A percentile compares a stretch with the other conserved stretches of the same genome.
phyloP scores from a whole-genome alignment of 2,797 vertebrate species.

The Arrhamphus sclerolepis region DNA sequence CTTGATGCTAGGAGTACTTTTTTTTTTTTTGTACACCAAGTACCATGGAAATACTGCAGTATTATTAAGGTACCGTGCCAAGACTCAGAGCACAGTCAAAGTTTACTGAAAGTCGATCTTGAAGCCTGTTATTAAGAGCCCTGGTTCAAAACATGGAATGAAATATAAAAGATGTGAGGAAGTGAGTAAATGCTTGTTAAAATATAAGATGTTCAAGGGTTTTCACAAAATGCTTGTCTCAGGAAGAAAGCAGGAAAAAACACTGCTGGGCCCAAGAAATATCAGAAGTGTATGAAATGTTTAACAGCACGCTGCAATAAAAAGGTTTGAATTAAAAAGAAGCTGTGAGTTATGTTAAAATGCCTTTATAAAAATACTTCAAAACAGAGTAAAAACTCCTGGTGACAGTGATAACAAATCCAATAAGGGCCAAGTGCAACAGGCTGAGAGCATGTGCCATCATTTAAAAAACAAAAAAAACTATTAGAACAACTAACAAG shows the following conservation, averaged over 20 bases:
- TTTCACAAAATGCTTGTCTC: slow-evolving; percentile 19
- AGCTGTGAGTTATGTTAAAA: slow-evolving; percentile 25
- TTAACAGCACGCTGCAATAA: slow-evolving; percentile 5
- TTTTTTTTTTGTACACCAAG: slow-evolving; percentile 40
- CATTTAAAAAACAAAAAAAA: slow-evolving; percentile 41
- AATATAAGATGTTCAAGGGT: slow-evolving; percentile 24
- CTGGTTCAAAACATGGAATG: slow-evolving; percentile 17
- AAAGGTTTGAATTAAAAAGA: slow-evolving; percentile 8
- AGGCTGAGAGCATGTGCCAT: slow-evolving; percentile 61
- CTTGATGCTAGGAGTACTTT: slow-evolving; percentile 44
- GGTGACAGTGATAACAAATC: slow-evolving; percentile 22
- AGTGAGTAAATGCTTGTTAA: slow-evolving; percentile 50
- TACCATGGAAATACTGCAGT: slow-evolving; percentile 50
- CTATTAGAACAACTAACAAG: slow-evolving; percentile 48
- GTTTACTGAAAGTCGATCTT: slow-evolving; percentile 49
- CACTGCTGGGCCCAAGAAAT: slow-evolving; percentile 31
- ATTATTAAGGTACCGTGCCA: slow-evolving; percentile 27
- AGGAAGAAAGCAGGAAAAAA: slow-evolving; percentile 20
- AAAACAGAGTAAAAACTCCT: slow-evolving; percentile 12
- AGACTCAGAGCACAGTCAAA: slow-evolving; percentile 46
- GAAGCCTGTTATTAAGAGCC: slow-evolving; percentile 27
- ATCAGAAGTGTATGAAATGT: slow-evolving; percentile 12
- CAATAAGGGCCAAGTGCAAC: slow-evolving; percentile 46
- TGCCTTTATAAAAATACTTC: slow-evolving; percentile 45
- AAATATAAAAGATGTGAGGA: slow-evolving; percentile 9